These are phyloP conservation scores for Timema podura DNA, from an alignment of 2,888 invertebrate genomes.

Conservation along the genomic window DNA sequence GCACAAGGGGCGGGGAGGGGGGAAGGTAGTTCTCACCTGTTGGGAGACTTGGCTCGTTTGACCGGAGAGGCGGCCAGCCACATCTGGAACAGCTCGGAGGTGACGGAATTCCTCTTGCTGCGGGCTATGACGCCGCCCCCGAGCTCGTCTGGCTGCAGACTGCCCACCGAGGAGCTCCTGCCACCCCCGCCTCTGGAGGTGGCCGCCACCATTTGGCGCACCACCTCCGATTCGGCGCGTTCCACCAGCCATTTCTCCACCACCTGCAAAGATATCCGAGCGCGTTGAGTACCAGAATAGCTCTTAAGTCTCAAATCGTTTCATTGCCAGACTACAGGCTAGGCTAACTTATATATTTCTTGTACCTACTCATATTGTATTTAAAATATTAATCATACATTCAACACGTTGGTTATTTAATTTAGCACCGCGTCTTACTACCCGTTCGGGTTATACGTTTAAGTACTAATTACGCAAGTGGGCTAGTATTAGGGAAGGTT, in stretches of 20 bases:
- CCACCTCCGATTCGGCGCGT: constrained; percentile 64
- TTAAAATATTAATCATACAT: too few relatives aligned
- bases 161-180: constrained; percentile 25
- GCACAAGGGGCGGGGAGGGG: too few relatives aligned
- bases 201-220: constrained; percentile 45
- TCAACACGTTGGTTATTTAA: too few relatives aligned
- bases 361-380: too few relatives aligned
- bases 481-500: too few relatives aligned
- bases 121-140: constrained; percentile 26
- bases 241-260: constrained; percentile 71
- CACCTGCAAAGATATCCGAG: background rate
- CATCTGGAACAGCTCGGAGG: constrained; percentile 78
- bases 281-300: too few relatives aligned
- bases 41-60: constrained; percentile 49
- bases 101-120: constrained; percentile 62
- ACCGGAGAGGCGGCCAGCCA: constrained; percentile 78
- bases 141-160: constrained; percentile 23
- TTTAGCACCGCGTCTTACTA: too few relatives aligned
- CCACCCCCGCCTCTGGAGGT: background rate
- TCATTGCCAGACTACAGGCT: too few relatives aligned
- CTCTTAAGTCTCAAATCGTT: too few relatives aligned
- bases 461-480: too few relatives aligned
- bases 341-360: too few relatives aligned
- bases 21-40: constrained; percentile 21
- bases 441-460: too few relatives aligned